Base-by-base conservation (phyloP, 1,140 invertebrate species). In the Globodera ellingtonae region DNA sequence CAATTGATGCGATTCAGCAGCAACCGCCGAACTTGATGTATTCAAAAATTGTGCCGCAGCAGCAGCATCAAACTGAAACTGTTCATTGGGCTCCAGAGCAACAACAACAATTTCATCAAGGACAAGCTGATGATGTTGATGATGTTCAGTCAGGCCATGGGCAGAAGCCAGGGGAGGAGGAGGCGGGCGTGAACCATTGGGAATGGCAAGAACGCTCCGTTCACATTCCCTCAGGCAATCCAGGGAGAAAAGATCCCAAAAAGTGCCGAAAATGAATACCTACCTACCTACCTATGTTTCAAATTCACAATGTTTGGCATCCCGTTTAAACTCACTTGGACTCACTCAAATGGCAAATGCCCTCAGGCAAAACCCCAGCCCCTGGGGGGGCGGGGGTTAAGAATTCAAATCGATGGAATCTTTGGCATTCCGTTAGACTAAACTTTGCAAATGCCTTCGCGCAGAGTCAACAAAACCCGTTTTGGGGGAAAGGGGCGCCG, bases 191-290 rank as follows among this genome's bases (percentile, higher is more conserved):
- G 21, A 78, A 78, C 18, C 15, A n/a, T 79, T 79, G 46, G 13
- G 59, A 77, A 80, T 56, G 46, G 56, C 44, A 59, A 79, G 65
- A 48, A 76, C 84, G 44, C 44, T 35, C 21, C 47, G 78, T 78
- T n/a, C 75, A 72, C 3, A 18, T 62, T 2, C 56, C 56, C 56
- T 10, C 56, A 62, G 56, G 56, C 56, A 52, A 52, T 13, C 50
- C 50, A 52, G 50, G 4, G 7, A 50, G 74, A 75, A 15, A 9
- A 18, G 18, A 79, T 46, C 15, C 35, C 50, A 47, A 7, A 79
- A 73, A 46, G 46, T 4, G 59, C 21, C 69, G 44, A 35, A 80
- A 67, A 66, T 67, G 13, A 10, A 48, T 6, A 35, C 35, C n/a
- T n/a, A n/a, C n/a, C n/a, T n/a, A n/a, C n/a, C 35, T 35, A 35